Percentiles rank a stretch among this genome's conserved stretches.
These are phyloP conservation scores for Pedetes capensis DNA, from an alignment of 2,113 vertebrate species.

Conservation along the genomic window DNA sequence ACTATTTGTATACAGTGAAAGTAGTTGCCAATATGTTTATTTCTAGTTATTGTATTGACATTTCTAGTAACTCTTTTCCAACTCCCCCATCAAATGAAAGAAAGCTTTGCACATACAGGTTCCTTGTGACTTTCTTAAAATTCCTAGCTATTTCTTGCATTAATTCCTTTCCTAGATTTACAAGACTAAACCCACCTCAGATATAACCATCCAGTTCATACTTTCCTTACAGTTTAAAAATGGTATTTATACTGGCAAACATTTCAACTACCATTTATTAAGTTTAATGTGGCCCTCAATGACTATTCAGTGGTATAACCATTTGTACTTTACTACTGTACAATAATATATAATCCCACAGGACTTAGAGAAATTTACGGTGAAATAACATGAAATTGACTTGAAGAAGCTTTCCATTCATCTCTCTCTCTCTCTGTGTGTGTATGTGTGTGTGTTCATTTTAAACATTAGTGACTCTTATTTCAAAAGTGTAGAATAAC, in stretches of 20 bases:
- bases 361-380: background rate
- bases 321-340: background rate
- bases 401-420: slow-evolving; percentile 16
- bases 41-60: background rate
- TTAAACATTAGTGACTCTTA: slow-evolving; percentile 18
- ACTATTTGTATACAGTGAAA: background rate
- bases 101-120: background rate
- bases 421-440: background rate
- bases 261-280: background rate
- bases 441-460: background rate
- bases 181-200: background rate
- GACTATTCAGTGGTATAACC: background rate
- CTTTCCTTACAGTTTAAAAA: background rate
- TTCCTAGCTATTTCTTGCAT: background rate
- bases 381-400: slow-evolving; percentile 35
- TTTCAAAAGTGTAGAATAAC: background rate
- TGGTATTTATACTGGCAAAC: background rate
- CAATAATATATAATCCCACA: slow-evolving; percentile 10
- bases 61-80: background rate
- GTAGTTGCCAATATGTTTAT: background rate
- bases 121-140: background rate
- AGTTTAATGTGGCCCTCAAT: background rate
- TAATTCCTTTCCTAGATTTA: background rate
- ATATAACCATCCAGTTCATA: background rate
- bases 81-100: background rate